Base-by-base conservation (phyloP, 2,113 vertebrate genomes). In the Siniperca knerii region DNA sequence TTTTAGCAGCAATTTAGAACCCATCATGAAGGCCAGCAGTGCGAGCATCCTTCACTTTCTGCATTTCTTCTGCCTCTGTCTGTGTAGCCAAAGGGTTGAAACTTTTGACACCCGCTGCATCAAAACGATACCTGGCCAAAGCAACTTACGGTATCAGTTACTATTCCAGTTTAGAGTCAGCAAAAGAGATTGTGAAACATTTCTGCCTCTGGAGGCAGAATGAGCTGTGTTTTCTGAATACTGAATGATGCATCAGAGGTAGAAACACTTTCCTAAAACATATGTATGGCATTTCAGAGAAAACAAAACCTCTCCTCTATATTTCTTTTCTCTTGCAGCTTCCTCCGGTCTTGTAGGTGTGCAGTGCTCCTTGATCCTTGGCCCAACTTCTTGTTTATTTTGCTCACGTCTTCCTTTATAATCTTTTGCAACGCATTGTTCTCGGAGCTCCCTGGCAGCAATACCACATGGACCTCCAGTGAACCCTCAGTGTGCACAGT, bases 311-410 rank as follows among this genome's bases (percentile, higher is more conserved):
- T 50, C 23, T 77, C 33, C 54, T 40, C 74, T 74, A 23, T 21
- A 35, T 77, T 60, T 80, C 64, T 4, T n/a, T 33, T 42, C 72
- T 77, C 76, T 71, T 33, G 29, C 52, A 68, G 75, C 79, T 79
- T 77, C 62, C 35, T 83, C 81, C 69, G 15, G 57, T 82, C 65
- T 64, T 83, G 83, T 85, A 89, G 87, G 83, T 86, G 90, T 88
- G 69, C 40, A 71, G 68, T 11, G 16, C 50, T 86, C 64, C 89
- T 86, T 91, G 74, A 83, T 91, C 77, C 71, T 75, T 48, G 8
- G 82, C 65, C 83, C 61, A 66, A 40, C 66, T 79, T 67, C 54
- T 68, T 65, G 52, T 76, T 77, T 67, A 68, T 48, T 61, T 15
- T 37, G 29, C 64, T 87, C 64, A 23, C 29, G 81, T 65, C 68